Base-by-base conservation (phyloP, 2,888 invertebrate genomes). In the Mechanitis messenoides region DNA sequence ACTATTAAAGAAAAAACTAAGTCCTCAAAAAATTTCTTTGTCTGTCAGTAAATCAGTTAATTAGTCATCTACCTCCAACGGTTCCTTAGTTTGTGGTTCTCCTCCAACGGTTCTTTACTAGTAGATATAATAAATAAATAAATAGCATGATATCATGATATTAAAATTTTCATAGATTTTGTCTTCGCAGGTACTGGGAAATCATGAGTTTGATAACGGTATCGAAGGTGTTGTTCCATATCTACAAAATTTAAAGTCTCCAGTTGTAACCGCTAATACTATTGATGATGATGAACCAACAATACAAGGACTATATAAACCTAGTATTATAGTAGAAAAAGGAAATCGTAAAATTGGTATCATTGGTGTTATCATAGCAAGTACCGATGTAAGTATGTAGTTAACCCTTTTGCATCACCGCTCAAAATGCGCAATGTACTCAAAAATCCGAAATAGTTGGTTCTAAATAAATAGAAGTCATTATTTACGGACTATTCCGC, bases 201-300 rank as follows among this genome's bases (percentile, higher is more conserved):
- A 96, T 76, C 96, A 97, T 75, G 96, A 97, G 77, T 97, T 97
- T 71, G 97, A 97, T 77, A 92, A 94, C 69, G 93, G 92, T 0
- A 86, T 96, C 1, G 92, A 85, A 53, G 96, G 95, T 2, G 83
- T 95, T 0, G 92, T 93, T 0, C 95, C 95, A 0, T 96, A 95
- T 76, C 77, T 97, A 7, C 73, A 93, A 72, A 78, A 87, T 54
- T 74, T 95, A 9, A 83, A 92, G 0, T 91, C 94, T 4, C 92
- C 93, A 2, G 92, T 95, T n/a, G 89, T 96, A 3, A 92, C 94
- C 12, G 92, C 94, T 2, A 97, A 97, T 71, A 94, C 97, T 50
- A 93, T 95, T 71, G 92, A 92, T 61, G 90, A 90, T 11, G 77
- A 91, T 5, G 96, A 96, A 71, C 94, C 95, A 0, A 83, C 86